Base-by-base conservation (phyloP, 1,140 invertebrate genomes). In the Mylabris phalerata region DNA sequence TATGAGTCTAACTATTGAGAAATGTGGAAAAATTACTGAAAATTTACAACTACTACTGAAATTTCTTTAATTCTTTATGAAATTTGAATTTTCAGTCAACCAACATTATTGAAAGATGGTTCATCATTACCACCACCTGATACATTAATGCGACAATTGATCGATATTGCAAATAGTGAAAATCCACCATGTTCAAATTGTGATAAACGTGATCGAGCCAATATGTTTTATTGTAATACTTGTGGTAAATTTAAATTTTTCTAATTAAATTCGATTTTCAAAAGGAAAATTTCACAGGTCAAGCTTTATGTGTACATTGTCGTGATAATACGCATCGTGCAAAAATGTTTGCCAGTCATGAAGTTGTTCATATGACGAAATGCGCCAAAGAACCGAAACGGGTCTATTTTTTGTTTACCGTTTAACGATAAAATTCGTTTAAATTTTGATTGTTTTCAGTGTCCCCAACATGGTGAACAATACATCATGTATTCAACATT, bases 311-410 rank as follows among this genome's bases (percentile, higher is more conserved):
- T 71, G 80, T 77, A 10, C 78, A 80, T 62, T 87, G 85, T 67
- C 73, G 84, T 46, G 84, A 87, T 63, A 82, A 86, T 63, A 87
- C 85, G 3, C 85, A 88, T 64, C 74, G 83, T 27, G 85, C 85
- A 1, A 85, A 86, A 70, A 88, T 88, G 85, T 88, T 88, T 68
- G 83, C 84, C 1, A 76, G 79, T 19, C 85, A 88, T 69, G 85
- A 88, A 47, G 80, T 88, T 7, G 79, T 87, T 5, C 84, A 84
- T 63, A 84, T 87, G 80, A 83, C 83, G 9, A 86, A 86, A 66
- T 83, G 83, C 63, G 74, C 79, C 3, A 84, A 84, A 63, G 85
- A 88, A 63, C 80, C 79, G 9, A 82, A 84, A 71, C 77, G 81
- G 62, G 81, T 82, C 68, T 75, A 62, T 48, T 57, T 39, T 0